Percentiles rank a stretch among this genome's conserved stretches.
Evolutionary conservation across 2,113 vertebrate species (phyloP).

Genomic region (Notiomystis cincta): DNA sequence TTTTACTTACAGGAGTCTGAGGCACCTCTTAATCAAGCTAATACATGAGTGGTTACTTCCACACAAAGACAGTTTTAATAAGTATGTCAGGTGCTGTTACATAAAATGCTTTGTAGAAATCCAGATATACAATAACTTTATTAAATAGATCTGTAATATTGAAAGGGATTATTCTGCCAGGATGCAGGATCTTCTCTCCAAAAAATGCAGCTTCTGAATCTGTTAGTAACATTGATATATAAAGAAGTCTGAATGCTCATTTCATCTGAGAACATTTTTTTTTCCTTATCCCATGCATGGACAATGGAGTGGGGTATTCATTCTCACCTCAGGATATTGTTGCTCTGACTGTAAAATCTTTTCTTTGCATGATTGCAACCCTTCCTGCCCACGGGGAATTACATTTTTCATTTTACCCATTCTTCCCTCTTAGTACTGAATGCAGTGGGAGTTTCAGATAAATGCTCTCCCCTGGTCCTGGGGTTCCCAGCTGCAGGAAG

Average conservation of each 20-base stretch:
- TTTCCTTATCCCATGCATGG: fast-evolving
- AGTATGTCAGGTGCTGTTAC: not conserved
- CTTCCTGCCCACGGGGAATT: not conserved
- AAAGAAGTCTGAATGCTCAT: not conserved
- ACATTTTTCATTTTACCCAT: not conserved
- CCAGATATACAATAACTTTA: not conserved
- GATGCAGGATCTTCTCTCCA: not conserved
- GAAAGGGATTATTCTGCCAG: not conserved
- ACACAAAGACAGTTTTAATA: not conserved
- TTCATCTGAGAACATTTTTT: not conserved
- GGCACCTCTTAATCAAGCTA: not conserved
- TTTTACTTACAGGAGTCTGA: not conserved
- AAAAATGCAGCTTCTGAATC: not conserved
- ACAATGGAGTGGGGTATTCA: not conserved
- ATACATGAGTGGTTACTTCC: not conserved
- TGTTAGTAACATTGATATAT: not conserved
- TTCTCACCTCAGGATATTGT: not conserved
- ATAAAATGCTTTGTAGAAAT: not conserved
- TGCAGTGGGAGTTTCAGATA: not conserved
- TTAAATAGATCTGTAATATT: not conserved
- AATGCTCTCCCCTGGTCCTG: fast-evolving
- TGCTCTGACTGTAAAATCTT: not conserved
- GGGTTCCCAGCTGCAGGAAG: not conserved
- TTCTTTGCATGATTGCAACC: not conserved
- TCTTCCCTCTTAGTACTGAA: not conserved